Base-by-base conservation (phyloP, 1,140 invertebrate genomes). In the Polyergus mexicanus region DNA sequence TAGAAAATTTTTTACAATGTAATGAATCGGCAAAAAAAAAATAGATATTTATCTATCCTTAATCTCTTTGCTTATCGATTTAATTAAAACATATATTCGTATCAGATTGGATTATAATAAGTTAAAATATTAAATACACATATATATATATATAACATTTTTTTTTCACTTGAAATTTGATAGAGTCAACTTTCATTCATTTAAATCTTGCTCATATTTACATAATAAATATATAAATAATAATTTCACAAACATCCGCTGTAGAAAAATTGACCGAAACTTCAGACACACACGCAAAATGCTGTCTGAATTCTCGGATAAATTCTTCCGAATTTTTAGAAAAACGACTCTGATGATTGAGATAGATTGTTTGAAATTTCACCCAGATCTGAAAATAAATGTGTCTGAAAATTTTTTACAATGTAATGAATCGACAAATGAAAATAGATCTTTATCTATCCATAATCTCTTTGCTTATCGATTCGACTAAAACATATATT, bases 401-500 rank as follows among this genome's bases (percentile, higher is more conserved):
- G 3, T 32, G 32, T 32, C 3, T 32, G 3, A 32, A 32, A 32
- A 3, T 32, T 32, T 1, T 32, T 32, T 32, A 32, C 32, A 32
- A 32, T 4, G 8, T n/a, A 62, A 76, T 62, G 28, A 32, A 63
- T 47, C 41, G 44, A 19, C 19, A 38, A 63, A 38, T 65, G 13
- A 19, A 38, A 32, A n/a, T 80, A 6, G 2, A 77, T 65, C 13
- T 22, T 32, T 8, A n/a, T 69, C 5, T 16, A 22, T 63, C 5
- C 13, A 41, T 22, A 25, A 1, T 41, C n/a, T 13, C n/a, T 11
- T 4, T 7, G 16, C 41, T 47, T 10, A 28, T 58, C 47, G 22
- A n/a, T 78, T 54, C 35, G 66, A 78, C 38, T 19, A n/a, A 76
- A 76, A 41, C n/a, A 19, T 22, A 16, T 25, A 8, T 47, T 69